Base-by-base conservation (phyloP, 2,113 vertebrate species). In the Suncus etruscus region DNA sequence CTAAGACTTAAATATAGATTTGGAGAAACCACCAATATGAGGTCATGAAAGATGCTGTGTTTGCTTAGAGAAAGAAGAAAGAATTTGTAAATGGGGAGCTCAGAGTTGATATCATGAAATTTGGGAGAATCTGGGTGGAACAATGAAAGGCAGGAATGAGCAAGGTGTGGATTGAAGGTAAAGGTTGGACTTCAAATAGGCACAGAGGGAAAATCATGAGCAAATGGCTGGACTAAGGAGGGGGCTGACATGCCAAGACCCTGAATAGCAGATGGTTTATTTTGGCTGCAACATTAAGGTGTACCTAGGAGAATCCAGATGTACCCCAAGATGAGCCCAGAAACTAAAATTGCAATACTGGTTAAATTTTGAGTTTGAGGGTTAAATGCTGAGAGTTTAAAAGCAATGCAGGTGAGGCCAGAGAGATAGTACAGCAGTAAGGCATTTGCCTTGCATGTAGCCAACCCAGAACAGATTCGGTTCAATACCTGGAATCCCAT, bases 141-240 rank as follows among this genome's bases (percentile, higher is more conserved):
- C 51, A 61, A n/a, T 11, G 39, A n/a, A 6, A 45, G 6, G 5
- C 0, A 1, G 58, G 50, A 5, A 8, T n/a, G 6, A 9, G 45
- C 39, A 61, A 75, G 54, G 69, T 7, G 6, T 18, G 2, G 4
- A 1, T 20, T 50, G 11, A 32, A 14, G 51, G 7, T 51, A 6
- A 24, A 7, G 25, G 11, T 39, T 20, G 0, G 32, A 73, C 83
- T 54, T 63, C 47, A 31, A 58, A 18, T 4, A 6, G 58, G 15
- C 29, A 10, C 15, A 51, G 39, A 48, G 70, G 16, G 7, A 51
- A 25, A 29, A 22, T 8, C 11, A 1, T 0, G 29, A 29, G 22
- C 3, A 50, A 65, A 66, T 22, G 58, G 2, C 15, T 58, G 29
- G 7, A 18, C 32, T 45, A 8, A 9, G 32, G 25, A 8, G n/a